These are phyloP conservation scores for Synergus umbraculus DNA, from an alignment of 2,888 invertebrate genomes.

Conservation along the genomic window DNA sequence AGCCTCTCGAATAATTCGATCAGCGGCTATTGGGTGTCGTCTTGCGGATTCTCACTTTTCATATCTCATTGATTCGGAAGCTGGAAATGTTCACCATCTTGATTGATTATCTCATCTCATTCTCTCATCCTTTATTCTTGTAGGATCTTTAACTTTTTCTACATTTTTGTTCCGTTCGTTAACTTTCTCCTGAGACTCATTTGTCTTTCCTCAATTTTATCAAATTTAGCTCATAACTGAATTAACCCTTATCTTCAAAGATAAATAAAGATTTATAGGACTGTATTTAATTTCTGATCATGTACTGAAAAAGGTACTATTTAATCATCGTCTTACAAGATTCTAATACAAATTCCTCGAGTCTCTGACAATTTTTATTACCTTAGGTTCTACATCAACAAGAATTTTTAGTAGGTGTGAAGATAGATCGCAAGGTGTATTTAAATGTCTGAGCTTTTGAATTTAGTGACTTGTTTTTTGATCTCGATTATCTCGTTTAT, in stretches of 20 bases:
- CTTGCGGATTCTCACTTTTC: background rate
- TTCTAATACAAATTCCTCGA: background rate
- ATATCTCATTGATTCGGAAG: conserved; percentile 1
- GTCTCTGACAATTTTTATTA: background rate
- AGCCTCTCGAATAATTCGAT: conserved; percentile 7
- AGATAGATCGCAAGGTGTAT: background rate
- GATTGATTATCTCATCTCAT: background rate
- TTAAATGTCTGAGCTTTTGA: background rate
- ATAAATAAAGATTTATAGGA: background rate
- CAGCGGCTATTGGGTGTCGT: background rate
- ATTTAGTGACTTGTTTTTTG: background rate
- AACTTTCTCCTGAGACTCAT: background rate
- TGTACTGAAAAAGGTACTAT: background rate
- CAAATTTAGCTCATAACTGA: background rate
- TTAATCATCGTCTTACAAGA: background rate
- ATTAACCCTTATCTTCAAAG: background rate
- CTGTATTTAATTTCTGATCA: background rate
- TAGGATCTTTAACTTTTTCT: background rate
- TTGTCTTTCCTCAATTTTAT: background rate
- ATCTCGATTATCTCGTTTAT: background rate
- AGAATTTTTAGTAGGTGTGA: background rate
- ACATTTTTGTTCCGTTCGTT: background rate
- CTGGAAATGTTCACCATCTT: background rate
- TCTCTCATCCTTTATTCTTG: background rate
- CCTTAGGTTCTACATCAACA: background rate